phyloP scores from a whole-genome alignment of 1,140 invertebrate species.

The Homarus americanus region DNA sequence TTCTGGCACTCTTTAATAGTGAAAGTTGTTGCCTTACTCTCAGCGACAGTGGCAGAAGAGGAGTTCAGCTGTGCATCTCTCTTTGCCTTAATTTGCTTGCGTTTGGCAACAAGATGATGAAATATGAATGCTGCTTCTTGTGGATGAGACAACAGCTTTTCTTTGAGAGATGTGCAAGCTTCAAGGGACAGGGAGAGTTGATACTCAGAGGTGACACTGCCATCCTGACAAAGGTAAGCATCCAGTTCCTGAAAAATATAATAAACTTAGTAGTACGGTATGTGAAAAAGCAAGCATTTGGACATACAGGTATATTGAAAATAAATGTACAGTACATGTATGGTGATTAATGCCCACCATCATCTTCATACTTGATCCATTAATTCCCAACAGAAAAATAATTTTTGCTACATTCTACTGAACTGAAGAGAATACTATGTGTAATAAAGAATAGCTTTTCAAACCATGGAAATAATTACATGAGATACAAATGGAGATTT shows the following conservation, averaged over 20 bases:
- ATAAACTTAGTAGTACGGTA: not conserved
- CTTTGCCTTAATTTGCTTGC: not conserved
- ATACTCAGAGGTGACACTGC: not conserved
- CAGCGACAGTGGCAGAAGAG: not conserved
- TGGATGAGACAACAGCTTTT: conserved; percentile 54
- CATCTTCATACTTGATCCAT: not conserved
- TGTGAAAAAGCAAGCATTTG: not conserved
- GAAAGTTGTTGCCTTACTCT: not conserved
- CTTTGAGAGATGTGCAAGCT: conserved; percentile 31
- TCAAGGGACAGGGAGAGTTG: conserved; percentile 24
- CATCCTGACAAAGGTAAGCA: conserved; percentile 35
- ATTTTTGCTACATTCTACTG: not conserved
- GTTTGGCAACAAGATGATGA: not conserved
- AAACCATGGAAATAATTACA: too few relatives aligned
- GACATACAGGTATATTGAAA: not conserved
- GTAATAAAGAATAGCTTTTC: not conserved
- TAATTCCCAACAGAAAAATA: not conserved
- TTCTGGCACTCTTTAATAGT: not conserved
- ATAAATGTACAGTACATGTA: not conserved
- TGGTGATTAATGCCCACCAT: too few relatives aligned
- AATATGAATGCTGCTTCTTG: conserved; percentile 41
- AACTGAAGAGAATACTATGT: not conserved
- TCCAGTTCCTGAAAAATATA: conserved; percentile 39
- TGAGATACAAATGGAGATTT: too few relatives aligned
- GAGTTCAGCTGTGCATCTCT: not conserved